These are phyloP conservation scores for Nemoura dubitans DNA, from an alignment of 2,888 invertebrate species.

Conservation along the genomic window DNA sequence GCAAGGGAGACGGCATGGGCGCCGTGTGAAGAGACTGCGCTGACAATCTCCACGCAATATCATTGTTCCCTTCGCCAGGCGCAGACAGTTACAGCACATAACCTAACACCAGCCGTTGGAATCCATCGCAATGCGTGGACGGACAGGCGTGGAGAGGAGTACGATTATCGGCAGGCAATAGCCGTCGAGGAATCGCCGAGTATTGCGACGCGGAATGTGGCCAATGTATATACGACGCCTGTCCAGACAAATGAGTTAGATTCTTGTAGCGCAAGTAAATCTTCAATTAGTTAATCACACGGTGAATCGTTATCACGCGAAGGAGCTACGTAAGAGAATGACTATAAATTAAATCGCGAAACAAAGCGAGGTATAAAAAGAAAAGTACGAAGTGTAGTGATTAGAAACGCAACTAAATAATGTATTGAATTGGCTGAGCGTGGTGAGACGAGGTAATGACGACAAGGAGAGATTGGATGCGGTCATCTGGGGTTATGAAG, in stretches of 20 bases:
- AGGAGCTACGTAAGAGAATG: neutral
- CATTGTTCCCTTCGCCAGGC: slow-evolving; percentile 32
- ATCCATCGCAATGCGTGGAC: neutral
- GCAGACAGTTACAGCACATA: slow-evolving; percentile 14
- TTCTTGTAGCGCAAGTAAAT: neutral
- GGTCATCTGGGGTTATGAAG: neutral
- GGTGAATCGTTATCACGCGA: neutral
- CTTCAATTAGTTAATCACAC: neutral
- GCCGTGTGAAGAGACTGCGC: slow-evolving; percentile 34
- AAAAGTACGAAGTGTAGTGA: neutral
- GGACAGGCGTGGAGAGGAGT: neutral
- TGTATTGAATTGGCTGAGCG: neutral
- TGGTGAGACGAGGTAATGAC: neutral
- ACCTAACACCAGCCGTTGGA: slow-evolving; percentile 5
- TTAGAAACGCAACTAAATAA: neutral
- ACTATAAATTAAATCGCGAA: neutral
- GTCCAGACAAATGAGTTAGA: neutral
- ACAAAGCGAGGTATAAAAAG: neutral
- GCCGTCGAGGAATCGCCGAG: neutral
- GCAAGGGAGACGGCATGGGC: slow-evolving; percentile 20
- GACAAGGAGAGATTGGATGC: neutral
- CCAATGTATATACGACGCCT: neutral
- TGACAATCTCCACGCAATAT: slow-evolving; percentile 34
- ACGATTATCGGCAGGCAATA: neutral
- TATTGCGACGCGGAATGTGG: neutral